Conservation (phyloP, 37 sponge, comb jelly and placozoan genomes). For the Chondrilla cf. caribensis region DNA sequence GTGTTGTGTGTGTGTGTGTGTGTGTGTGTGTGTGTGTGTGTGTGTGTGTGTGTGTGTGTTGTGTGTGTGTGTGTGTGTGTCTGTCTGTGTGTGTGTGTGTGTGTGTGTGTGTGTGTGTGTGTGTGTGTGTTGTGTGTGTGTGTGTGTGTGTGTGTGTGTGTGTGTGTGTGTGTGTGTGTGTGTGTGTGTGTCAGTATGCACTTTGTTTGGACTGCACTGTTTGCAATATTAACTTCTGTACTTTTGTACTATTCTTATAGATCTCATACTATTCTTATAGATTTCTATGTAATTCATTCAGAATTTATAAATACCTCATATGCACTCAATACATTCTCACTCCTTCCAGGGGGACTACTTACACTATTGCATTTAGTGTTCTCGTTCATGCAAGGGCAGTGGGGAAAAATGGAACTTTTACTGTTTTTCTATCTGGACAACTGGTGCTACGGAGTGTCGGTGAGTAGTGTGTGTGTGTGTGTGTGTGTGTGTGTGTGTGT, state of each 20-base stretch:
- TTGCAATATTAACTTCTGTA: not conserved
- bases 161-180: slow-evolving; percentile 24
- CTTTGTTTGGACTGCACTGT: not conserved
- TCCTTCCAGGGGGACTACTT: not conserved
- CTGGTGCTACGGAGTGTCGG: not conserved
- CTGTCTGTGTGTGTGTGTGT: slow-evolving; percentile 19
- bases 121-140: slow-evolving; percentile 17
- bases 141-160: slow-evolving; percentile 27
- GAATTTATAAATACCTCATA: not conserved
- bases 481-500: slow-evolving; percentile 7
- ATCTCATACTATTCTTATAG: too few relatives aligned
- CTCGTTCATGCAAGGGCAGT: not conserved
- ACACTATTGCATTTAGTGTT: too few relatives aligned
- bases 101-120: slow-evolving; percentile 20
- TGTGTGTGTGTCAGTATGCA: slow-evolving; percentile 16
- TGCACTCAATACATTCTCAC: not conserved
- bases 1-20: slow-evolving; percentile 17
- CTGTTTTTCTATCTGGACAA: not conserved
- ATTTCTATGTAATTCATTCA: not conserved
- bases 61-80: slow-evolving; percentile 23
- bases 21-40: not conserved
- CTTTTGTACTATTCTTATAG: too few relatives aligned
- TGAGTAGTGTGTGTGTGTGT: slow-evolving; percentile 11
- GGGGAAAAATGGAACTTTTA: not conserved
- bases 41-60: slow-evolving; percentile 20